phyloP scores from a whole-genome alignment of 2,888 invertebrate species.

The Chromoteleia sp. region DNA sequence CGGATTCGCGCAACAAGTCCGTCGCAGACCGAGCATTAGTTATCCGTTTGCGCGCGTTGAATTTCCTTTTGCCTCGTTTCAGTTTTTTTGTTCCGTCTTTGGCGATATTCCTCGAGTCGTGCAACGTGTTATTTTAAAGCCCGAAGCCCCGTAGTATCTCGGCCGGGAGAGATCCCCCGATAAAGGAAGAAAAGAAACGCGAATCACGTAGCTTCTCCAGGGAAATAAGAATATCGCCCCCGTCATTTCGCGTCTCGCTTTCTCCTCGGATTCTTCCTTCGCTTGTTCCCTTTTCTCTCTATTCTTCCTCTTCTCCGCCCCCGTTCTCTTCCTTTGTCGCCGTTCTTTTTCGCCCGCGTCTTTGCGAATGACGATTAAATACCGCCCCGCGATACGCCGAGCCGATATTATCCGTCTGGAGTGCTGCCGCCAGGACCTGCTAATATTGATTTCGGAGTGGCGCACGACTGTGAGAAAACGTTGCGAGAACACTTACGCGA shows the following conservation, averaged over 20 bases:
- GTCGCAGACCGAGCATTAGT: constrained; percentile 62
- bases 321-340: constrained; percentile 57
- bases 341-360: constrained; percentile 70
- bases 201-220: constrained; percentile 66
- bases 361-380: constrained; percentile 56
- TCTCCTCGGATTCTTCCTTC: constrained; percentile 45
- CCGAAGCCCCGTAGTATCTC: constrained; percentile 45
- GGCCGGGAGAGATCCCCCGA: constrained; percentile 41
- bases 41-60: constrained; percentile 61
- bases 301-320: constrained; percentile 63
- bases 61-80: constrained; percentile 50
- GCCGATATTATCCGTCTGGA: constrained; percentile 42
- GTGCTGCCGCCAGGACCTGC: constrained; percentile 50
- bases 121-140: constrained; percentile 63
- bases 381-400: constrained; percentile 31
- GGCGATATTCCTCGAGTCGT: constrained; percentile 54
- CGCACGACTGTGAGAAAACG: constrained; percentile 36
- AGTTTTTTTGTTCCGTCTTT: constrained; percentile 28
- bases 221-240: constrained; percentile 68
- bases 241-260: constrained; percentile 40
- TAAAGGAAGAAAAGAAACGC: constrained; percentile 59
- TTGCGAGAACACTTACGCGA: constrained; percentile 40
- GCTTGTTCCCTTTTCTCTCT: constrained; percentile 33
- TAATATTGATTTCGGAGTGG: constrained; percentile 67
- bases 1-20: constrained; percentile 66